Conservation (phyloP, 1,140 invertebrate species). For the Drosophila lowei region DNA sequence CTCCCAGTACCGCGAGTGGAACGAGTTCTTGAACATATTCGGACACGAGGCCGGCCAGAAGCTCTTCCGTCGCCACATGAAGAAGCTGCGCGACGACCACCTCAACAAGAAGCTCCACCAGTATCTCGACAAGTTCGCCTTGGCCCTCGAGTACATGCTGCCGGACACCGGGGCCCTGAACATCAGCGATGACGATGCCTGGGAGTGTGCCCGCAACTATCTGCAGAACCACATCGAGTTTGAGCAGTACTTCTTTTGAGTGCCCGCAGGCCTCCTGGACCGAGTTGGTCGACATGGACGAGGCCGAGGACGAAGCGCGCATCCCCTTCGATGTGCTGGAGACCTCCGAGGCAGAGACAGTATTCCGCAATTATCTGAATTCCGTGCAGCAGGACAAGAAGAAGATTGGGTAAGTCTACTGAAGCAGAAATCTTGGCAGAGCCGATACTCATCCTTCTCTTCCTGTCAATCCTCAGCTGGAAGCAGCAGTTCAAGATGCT, state of each 20-base stretch:
- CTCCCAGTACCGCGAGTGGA: slow-evolving; percentile 93
- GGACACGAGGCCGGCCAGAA: slow-evolving; percentile 91
- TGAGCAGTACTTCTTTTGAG: slow-evolving; percentile 94
- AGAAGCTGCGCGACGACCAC: slow-evolving; percentile 93
- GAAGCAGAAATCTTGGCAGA: background rate
- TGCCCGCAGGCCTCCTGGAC: slow-evolving; percentile 91
- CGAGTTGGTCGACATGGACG: slow-evolving; percentile 85
- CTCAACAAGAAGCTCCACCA: slow-evolving; percentile 90
- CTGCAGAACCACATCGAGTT: slow-evolving; percentile 94
- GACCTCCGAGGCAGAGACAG: slow-evolving; percentile 94
- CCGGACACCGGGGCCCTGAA: slow-evolving; percentile 90
- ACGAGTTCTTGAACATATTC: slow-evolving; percentile 95
- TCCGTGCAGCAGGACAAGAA: slow-evolving; percentile 95
- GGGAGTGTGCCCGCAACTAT: slow-evolving; percentile 92
- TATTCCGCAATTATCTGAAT: slow-evolving; percentile 95
- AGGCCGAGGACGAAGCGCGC: slow-evolving; percentile 88
- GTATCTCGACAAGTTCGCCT: slow-evolving; percentile 91
- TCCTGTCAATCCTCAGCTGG: slow-evolving; percentile 85
- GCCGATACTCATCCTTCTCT: no score
- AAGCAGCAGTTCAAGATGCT: slow-evolving; percentile 97
- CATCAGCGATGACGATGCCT: slow-evolving; percentile 87
- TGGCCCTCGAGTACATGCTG: slow-evolving; percentile 91
- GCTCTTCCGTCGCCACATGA: slow-evolving; percentile 92
- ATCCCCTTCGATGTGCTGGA: slow-evolving; percentile 96
- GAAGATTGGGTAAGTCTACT: slow-evolving; percentile 90